Evolutionary conservation across 2,113 vertebrate genomes (phyloP).

Genomic region (Bubalus kerabau): DNA sequence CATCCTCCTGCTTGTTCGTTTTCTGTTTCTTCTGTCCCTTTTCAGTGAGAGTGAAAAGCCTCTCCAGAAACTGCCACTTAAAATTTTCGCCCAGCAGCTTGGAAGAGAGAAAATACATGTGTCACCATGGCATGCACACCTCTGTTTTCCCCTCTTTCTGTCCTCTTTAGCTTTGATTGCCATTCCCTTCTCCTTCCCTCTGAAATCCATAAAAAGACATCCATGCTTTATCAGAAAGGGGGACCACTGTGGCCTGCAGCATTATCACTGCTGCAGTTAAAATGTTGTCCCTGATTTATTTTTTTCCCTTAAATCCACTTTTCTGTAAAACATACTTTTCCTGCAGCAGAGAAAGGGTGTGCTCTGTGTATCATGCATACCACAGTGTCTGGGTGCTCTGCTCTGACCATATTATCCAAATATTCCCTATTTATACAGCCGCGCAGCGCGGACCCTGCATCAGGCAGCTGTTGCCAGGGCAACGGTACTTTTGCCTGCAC

Average conservation of each 20-base stretch:
- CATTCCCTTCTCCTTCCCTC: not conserved
- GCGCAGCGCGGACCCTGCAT: not conserved
- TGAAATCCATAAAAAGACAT: not conserved
- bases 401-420: conserved; percentile 35
- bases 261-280: not conserved
- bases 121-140: not conserved
- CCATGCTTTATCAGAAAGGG: not conserved
- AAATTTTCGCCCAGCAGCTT: not conserved
- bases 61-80: not conserved
- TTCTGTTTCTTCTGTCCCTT: not conserved
- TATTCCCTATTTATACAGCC: conserved; percentile 56
- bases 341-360: not conserved
- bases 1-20: rapidly evolving
- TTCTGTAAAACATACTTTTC: not conserved
- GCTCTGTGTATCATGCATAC: not conserved
- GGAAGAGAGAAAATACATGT: not conserved
- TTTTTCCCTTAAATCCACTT: not conserved
- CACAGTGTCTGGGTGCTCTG: not conserved
- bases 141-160: not conserved
- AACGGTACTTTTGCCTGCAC: conserved; percentile 27
- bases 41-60: not conserved
- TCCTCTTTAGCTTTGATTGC: not conserved
- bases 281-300: not conserved
- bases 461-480: conserved; percentile 63
- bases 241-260: not conserved